phyloP scores from a whole-genome alignment of 2,888 invertebrate genomes.

The Smittia aterrima region DNA sequence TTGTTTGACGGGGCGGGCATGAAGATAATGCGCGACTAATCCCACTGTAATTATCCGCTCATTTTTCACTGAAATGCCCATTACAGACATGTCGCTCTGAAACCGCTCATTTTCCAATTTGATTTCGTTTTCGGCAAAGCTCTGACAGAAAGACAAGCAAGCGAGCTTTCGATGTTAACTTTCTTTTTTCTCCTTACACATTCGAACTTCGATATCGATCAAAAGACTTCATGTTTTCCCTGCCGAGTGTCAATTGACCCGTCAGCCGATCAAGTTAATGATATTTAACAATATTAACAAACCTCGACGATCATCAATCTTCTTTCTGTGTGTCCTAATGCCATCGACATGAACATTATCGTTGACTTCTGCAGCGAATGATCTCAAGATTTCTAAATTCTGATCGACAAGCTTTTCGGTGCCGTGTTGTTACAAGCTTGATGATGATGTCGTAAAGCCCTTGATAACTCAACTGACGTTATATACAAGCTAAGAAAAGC shows the following conservation, averaged over 20 bases:
- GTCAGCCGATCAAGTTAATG: too few species aligned
- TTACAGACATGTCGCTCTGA: background rate
- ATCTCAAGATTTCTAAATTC: too few species aligned
- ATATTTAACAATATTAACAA: too few species aligned
- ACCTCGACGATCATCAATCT: too few species aligned
- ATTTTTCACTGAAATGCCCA: constrained; percentile 22
- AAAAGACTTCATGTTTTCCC: too few species aligned
- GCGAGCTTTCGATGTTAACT: background rate
- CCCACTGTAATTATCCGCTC: constrained; percentile 34
- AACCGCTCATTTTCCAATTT: background rate
- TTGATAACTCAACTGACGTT: background rate
- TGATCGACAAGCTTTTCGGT: background rate
- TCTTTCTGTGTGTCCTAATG: too few species aligned
- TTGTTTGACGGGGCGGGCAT: background rate
- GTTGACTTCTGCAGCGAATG: too few species aligned
- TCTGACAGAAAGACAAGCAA: background rate
- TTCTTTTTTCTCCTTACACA: background rate
- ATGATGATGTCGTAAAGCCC: background rate
- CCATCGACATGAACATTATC: too few species aligned
- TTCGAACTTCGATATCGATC: too few species aligned
- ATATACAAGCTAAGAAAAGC: background rate
- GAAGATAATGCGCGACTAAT: constrained; percentile 27
- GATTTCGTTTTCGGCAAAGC: background rate
- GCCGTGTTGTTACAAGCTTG: background rate
- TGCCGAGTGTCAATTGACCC: too few species aligned